Conservation (phyloP, 1,140 invertebrate species). For the Rhopalosiphum maidis region DNA sequence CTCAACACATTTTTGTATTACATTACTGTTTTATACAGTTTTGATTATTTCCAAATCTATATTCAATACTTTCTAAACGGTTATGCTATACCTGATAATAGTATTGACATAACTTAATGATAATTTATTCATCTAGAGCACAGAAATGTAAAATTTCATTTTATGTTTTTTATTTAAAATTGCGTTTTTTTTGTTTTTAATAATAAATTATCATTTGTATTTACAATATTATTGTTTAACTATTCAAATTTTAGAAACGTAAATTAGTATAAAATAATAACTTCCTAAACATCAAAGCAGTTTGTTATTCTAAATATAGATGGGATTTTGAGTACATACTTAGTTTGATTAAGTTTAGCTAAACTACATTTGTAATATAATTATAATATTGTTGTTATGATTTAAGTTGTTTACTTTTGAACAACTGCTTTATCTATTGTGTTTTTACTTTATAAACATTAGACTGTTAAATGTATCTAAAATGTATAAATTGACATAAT, state of each 20-base stretch:
- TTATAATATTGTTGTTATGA: background rate
- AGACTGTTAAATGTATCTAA: background rate
- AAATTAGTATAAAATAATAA: background rate
- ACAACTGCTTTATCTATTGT: background rate
- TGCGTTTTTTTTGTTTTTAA: background rate
- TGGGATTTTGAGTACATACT: background rate
- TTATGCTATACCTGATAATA: background rate
- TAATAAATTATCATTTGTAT: background rate
- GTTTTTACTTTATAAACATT: background rate
- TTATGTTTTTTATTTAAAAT: background rate
- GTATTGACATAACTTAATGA: background rate
- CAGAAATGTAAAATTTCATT: background rate
- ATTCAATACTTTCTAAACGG: background rate
- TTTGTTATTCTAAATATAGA: slow-evolving; percentile 7
- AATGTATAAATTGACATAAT: background rate
- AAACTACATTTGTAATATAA: background rate
- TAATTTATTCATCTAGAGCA: background rate
- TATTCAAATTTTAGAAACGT: background rate
- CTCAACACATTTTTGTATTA: background rate
- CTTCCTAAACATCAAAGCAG: background rate
- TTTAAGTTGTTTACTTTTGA: background rate
- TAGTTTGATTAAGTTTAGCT: background rate
- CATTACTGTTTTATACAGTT: background rate
- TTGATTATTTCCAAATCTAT: background rate
- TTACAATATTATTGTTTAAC: background rate